Percentiles rank a stretch among this genome's conserved stretches.
Conservation (phyloP, 2,797 vertebrate genomes). For the Pachyuromys duprasi region DNA sequence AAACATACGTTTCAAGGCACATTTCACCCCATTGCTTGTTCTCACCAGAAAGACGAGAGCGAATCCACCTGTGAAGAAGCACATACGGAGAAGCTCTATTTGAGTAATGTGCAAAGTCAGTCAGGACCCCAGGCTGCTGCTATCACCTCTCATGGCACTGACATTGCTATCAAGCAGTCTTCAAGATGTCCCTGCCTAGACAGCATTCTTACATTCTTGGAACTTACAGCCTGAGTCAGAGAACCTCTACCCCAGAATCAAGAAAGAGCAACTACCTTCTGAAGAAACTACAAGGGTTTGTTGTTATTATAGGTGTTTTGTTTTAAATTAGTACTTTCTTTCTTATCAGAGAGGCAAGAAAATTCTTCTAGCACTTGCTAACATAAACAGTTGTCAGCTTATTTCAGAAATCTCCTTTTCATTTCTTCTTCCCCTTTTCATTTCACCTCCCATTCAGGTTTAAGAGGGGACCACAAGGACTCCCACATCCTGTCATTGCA, state of each 20-base stretch:
- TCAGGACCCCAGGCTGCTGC: not conserved
- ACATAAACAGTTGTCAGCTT: not conserved
- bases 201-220: not conserved
- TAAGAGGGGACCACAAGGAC: not conserved
- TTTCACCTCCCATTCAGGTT: not conserved
- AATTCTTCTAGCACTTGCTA: constrained; percentile 34
- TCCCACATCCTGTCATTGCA: not conserved
- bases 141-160: not conserved
- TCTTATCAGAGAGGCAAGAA: constrained; percentile 9
- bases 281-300: constrained; percentile 35
- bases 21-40: constrained; percentile 95
- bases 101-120: not conserved
- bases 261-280: constrained; percentile 17
- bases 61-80: constrained; percentile 93
- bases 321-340: not conserved
- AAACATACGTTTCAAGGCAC: constrained; percentile 99
- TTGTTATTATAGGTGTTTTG: too few species aligned
- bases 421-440: not conserved
- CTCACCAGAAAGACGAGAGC: constrained; percentile 98
- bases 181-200: not conserved
- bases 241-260: not conserved
- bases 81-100: constrained; percentile 63
- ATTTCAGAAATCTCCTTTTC: constrained; percentile 37
- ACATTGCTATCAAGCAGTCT: not conserved
- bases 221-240: constrained; percentile 39